These are phyloP conservation scores for Allacma fusca DNA, from an alignment of 2,888 invertebrate species.

Conservation along the genomic window DNA sequence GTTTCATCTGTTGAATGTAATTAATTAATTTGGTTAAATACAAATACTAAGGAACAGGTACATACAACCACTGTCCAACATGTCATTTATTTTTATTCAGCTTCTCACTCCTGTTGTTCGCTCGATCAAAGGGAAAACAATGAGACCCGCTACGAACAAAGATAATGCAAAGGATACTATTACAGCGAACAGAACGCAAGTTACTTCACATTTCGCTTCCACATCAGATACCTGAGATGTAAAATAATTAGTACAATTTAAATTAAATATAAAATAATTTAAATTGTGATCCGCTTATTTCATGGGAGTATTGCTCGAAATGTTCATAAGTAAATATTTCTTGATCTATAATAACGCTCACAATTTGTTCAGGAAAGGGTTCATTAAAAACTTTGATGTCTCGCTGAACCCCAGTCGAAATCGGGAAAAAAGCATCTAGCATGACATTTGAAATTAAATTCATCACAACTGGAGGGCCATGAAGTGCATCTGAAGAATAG, in stretches of 20 bases:
- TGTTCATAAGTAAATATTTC: too few species aligned
- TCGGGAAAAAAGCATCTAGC: slow-evolving; percentile 36
- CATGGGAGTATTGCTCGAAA: too few species aligned
- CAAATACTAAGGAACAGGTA: too few species aligned
- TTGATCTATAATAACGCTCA: too few species aligned
- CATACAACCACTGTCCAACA: too few species aligned
- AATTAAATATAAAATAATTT: too few species aligned
- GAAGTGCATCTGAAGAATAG: slow-evolving; percentile 52
- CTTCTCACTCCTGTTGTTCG: slow-evolving; percentile 50
- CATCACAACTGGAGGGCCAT: slow-evolving; percentile 49
- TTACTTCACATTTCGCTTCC: slow-evolving; percentile 43
- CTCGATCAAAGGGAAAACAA: slow-evolving; percentile 47
- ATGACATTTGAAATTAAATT: slow-evolving; percentile 50
- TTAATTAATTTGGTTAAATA: slow-evolving; percentile 1
- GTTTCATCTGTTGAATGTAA: slow-evolving; percentile 58
- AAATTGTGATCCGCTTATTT: too few species aligned
- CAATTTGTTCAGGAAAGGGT: slow-evolving; percentile 47
- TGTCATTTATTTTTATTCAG: too few species aligned
- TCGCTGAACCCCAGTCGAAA: slow-evolving; percentile 2
- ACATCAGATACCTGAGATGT: slow-evolving; percentile 20
- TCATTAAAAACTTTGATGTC: slow-evolving; percentile 38
- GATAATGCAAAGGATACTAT: slow-evolving; percentile 47
- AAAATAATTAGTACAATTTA: too few species aligned
- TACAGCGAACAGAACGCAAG: slow-evolving; percentile 49
- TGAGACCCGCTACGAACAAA: slow-evolving; percentile 41